Base-by-base conservation (phyloP, 2,113 vertebrate species). In the Heterocephalus glaber region DNA sequence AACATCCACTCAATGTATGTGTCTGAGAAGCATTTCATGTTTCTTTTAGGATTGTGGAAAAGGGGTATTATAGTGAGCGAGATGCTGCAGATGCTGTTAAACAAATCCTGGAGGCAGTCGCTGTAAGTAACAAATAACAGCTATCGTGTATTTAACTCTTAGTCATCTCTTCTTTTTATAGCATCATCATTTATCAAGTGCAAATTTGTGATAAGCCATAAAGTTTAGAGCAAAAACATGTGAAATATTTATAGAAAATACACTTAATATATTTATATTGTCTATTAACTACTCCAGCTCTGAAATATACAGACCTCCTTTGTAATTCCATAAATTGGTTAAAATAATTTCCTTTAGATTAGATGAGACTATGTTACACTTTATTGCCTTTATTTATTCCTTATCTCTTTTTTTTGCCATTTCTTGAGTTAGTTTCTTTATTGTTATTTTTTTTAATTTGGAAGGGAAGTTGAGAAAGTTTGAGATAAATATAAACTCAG, bases 61-160 rank as follows among this genome's bases (percentile, higher is more conserved):
- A 99, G 52, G 99, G 99, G 7, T 99, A 99, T 96, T 99, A 99
- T 68, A 99, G 99, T 92, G 99, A 99, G 81, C 98, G 99, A 80
- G 99, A 99, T 81, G 99, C 99, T 81, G 99, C 99, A n/a, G 98
- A 99, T 3, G 99, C 99, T 14, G 99, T 99, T 95, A 99, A 98
- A 91, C 99, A 99, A 96, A 99, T 99, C 89, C 98, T 99, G 98
- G 99, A 99, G 93, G 99, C 99, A 0, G 99, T 99, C 30, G 98
- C 99, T 92, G 99, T 99, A 97, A 99, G 99, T 99, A 98, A 96
- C 97, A 86, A 97, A 77, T 97, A 56, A 16, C 44, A 44, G 81
- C 3, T 12, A 3, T 38, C 10, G 41, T 5, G 49, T 26, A 8
- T 30, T 28, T 24, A 56, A 44, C 35, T 65, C 8, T 11, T 33